Evolutionary conservation across 2,113 vertebrate species (phyloP).

Genomic region (Phrynocephalus versicolor): DNA sequence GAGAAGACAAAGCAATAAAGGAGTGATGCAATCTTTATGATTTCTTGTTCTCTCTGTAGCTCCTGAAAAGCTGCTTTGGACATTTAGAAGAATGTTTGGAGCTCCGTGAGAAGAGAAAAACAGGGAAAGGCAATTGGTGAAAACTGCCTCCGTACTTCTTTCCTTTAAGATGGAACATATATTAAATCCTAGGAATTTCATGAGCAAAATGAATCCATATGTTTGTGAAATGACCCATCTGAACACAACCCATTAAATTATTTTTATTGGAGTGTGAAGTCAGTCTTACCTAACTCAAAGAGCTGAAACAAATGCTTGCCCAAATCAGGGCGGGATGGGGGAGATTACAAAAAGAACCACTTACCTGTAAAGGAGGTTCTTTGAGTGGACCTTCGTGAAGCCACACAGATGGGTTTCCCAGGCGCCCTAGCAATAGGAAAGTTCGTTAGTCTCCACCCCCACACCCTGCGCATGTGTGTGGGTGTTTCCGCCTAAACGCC

Average conservation of each 20-base stretch:
- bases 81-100: background rate
- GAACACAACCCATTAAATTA: background rate
- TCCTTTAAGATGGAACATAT: background rate
- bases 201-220: background rate
- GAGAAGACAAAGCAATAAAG: background rate
- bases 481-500: too few relatives aligned
- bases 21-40: too few relatives aligned
- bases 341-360: too few relatives aligned
- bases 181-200: background rate
- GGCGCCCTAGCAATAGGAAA: too few relatives aligned
- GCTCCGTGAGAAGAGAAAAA: background rate
- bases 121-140: background rate
- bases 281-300: background rate
- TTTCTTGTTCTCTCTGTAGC: too few relatives aligned
- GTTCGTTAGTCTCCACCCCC: too few relatives aligned
- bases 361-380: too few relatives aligned
- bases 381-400: too few relatives aligned
- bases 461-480: too few relatives aligned
- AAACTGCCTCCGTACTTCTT: background rate
- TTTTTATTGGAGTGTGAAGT: background rate
- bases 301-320: too few relatives aligned
- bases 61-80: background rate
- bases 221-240: background rate
- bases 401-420: too few relatives aligned
- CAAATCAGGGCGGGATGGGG: too few relatives aligned